Percentiles rank a stretch among this genome's conserved stretches.
phyloP scores from a whole-genome alignment of 23 tunicate genomes.

The Trididemnum miniatum region DNA sequence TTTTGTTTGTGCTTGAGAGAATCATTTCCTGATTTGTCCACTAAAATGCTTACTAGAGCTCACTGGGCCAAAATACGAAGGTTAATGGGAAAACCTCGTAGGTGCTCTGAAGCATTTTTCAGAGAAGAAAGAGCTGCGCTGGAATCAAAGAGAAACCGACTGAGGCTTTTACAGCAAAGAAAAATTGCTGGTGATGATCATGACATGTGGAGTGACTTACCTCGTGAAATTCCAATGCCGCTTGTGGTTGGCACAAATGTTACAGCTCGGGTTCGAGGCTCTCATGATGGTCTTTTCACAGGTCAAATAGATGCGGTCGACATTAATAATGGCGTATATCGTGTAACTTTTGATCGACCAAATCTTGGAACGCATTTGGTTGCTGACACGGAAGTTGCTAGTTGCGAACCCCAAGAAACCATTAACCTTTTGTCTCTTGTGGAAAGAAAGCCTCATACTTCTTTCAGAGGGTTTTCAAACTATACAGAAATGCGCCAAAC shows the following conservation, averaged over 20 bases:
- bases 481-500: constrained; percentile 18
- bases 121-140: constrained; percentile 75
- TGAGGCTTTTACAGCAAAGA: constrained; percentile 72
- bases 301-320: constrained; percentile 94
- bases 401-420: constrained; percentile 90
- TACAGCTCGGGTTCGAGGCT: constrained; percentile 73
- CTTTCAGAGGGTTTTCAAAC: constrained; percentile 16
- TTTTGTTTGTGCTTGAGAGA: constrained; percentile 86
- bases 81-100: constrained; percentile 86
- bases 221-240: constrained; percentile 84
- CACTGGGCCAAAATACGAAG: constrained; percentile 91
- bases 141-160: constrained; percentile 51
- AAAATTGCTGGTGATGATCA: constrained; percentile 65
- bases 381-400: constrained; percentile 81
- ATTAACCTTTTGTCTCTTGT: constrained; percentile 76
- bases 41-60: constrained; percentile 69
- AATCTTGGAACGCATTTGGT: constrained; percentile 74
- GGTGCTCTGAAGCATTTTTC: constrained; percentile 88
- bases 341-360: constrained; percentile 79
- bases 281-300: constrained; percentile 83
- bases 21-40: constrained; percentile 72
- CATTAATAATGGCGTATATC: constrained; percentile 57
- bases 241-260: constrained; percentile 83
- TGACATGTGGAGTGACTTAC: constrained; percentile 57
- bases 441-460: constrained; percentile 57